Percentiles rank a stretch among this genome's conserved stretches.
Evolutionary conservation across 1,140 invertebrate genomes (phyloP).

Genomic region (Heliconius hewitsoni): DNA sequence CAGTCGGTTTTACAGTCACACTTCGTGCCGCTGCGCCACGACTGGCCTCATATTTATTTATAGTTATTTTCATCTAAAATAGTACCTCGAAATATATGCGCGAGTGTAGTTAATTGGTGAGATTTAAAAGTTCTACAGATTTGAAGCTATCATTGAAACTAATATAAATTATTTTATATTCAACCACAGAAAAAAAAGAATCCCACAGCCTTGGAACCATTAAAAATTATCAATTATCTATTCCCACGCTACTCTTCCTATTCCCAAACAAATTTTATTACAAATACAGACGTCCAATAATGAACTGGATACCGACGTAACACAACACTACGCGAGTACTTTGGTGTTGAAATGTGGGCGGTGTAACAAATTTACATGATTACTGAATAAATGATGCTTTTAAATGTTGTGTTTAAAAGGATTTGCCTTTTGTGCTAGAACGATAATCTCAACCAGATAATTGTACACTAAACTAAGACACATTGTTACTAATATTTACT

Average conservation of each 20-base stretch:
- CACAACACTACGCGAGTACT: slow-evolving; percentile 14
- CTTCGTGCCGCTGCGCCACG: too few relatives aligned
- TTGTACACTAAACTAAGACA: background rate
- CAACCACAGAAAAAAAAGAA: slow-evolving; percentile 38
- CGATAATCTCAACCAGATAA: background rate
- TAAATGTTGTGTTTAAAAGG: slow-evolving; percentile 15
- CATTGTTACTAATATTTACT: background rate
- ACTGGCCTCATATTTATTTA: background rate
- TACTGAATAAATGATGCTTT: slow-evolving; percentile 36
- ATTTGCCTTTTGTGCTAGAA: slow-evolving; percentile 17
- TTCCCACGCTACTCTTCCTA: slow-evolving; percentile 39
- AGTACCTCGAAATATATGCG: background rate
- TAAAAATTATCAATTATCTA: slow-evolving; percentile 32
- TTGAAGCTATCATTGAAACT: slow-evolving; percentile 28
- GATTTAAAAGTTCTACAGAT: background rate
- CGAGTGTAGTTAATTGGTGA: background rate
- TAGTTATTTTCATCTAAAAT: background rate
- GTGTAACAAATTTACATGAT: slow-evolving; percentile 37
- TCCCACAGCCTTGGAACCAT: slow-evolving; percentile 48
- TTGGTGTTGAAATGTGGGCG: slow-evolving; percentile 36
- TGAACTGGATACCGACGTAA: slow-evolving; percentile 14
- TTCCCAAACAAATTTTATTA: slow-evolving; percentile 32
- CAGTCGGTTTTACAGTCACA: too few relatives aligned
- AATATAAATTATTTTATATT: slow-evolving; percentile 46
- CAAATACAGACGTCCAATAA: slow-evolving; percentile 34